phyloP scores from a whole-genome alignment of 2,113 vertebrate species.

The Paradisaea rubra region DNA sequence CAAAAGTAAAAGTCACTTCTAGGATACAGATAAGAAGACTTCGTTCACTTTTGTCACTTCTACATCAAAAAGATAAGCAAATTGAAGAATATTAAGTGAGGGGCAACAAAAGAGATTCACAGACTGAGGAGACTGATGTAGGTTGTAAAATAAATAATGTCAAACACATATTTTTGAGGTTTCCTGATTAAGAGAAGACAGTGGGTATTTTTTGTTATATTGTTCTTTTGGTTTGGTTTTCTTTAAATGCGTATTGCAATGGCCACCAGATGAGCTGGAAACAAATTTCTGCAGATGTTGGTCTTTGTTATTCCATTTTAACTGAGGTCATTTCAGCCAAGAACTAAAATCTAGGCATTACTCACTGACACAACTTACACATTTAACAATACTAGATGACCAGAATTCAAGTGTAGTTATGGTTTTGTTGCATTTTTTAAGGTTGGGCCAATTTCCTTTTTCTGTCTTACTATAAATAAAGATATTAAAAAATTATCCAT shows the following conservation, averaged over 20 bases:
- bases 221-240: not conserved
- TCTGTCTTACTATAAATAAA: not conserved
- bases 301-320: not conserved
- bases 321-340: not conserved
- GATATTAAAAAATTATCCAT: not conserved
- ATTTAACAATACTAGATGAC: not conserved
- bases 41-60: not conserved
- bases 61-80: not conserved
- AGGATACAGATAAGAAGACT: not conserved
- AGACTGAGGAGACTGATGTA: not conserved
- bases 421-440: not conserved
- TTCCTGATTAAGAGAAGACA: not conserved
- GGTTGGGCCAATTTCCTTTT: not conserved
- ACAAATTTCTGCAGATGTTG: not conserved
- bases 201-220: not conserved
- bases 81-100: not conserved
- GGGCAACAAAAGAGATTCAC: not conserved
- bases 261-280: not conserved
- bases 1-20: not conserved
- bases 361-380: not conserved
- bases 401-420: not conserved
- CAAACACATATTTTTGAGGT: not conserved
- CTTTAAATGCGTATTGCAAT: not conserved
- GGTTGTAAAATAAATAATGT: not conserved
- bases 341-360: not conserved